A percentile compares a stretch with the other conserved stretches of the same genome.
Evolutionary conservation across 2,113 vertebrate species (phyloP).

Genomic region (Cyphomyrus discorhynchus): DNA sequence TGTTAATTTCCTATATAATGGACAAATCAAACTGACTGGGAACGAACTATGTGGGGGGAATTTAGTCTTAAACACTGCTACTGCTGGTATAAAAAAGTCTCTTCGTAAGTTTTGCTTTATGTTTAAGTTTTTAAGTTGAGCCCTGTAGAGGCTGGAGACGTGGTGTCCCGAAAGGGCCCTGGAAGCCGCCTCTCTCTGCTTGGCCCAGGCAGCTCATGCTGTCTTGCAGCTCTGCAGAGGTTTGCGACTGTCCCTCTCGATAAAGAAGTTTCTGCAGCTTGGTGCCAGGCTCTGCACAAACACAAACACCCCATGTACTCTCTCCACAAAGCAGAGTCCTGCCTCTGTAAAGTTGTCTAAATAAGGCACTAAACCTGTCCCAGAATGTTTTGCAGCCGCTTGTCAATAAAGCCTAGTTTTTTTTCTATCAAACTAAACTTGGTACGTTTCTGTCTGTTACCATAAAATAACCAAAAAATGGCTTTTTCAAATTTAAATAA

Average conservation of each 20-base stretch:
- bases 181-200: background rate
- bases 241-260: slow-evolving; percentile 69
- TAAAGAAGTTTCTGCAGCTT: slow-evolving; percentile 91
- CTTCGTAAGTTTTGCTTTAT: slow-evolving; percentile 60
- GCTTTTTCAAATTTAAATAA: slow-evolving; percentile 60
- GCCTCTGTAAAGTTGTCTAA: slow-evolving; percentile 97
- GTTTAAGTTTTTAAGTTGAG: slow-evolving; percentile 97
- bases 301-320: slow-evolving; percentile 76
- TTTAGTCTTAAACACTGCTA: slow-evolving; percentile 58
- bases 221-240: slow-evolving; percentile 59
- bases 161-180: slow-evolving; percentile 66
- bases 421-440: slow-evolving; percentile 97
- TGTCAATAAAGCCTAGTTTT: slow-evolving; percentile 99
- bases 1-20: slow-evolving; percentile 54
- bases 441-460: slow-evolving; percentile 78
- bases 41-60: slow-evolving; percentile 34
- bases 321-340: slow-evolving; percentile 92
- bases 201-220: background rate
- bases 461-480: slow-evolving; percentile 66
- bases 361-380: slow-evolving; percentile 95
- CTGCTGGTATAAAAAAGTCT: slow-evolving; percentile 44
- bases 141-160: slow-evolving; percentile 88
- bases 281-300: slow-evolving; percentile 81
- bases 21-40: slow-evolving; percentile 47
- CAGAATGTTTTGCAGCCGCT: slow-evolving; percentile 90